Evolutionary conservation across 1,140 invertebrate species (phyloP).

Genomic region (Sweltsa coloradensis): DNA sequence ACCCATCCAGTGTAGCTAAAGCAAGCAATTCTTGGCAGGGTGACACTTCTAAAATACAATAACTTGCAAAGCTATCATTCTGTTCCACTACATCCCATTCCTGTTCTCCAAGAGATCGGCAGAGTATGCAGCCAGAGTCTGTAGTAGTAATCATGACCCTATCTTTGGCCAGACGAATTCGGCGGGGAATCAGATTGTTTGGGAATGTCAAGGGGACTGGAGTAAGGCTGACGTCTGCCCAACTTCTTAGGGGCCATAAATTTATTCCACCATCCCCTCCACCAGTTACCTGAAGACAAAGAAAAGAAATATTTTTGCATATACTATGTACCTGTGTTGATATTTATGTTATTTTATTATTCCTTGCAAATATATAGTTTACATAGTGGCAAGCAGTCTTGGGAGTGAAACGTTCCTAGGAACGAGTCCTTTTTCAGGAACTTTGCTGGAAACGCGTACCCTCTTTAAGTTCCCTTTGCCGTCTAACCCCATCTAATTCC

Average conservation of each 20-base stretch:
- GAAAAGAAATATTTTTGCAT: too few species aligned
- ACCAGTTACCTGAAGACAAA: conserved; percentile 37
- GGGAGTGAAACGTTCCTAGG: too few species aligned
- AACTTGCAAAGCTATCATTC: conserved; percentile 36
- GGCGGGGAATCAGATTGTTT: conserved; percentile 29
- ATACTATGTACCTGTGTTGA: too few species aligned
- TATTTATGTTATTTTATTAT: too few species aligned
- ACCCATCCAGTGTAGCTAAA: conserved; percentile 42
- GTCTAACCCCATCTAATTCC: too few species aligned
- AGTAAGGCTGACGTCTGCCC: conserved; percentile 4
- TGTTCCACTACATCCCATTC: conserved; percentile 20
- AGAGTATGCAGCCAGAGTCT: conserved; percentile 32
- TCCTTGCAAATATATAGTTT: too few species aligned
- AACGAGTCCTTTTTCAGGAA: too few species aligned
- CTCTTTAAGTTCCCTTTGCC: too few species aligned
- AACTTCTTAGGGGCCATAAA: conserved; percentile 35
- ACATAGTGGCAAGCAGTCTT: too few species aligned
- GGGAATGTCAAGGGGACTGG: conserved; percentile 8
- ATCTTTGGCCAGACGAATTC: conserved; percentile 33
- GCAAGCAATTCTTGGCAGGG: conserved; percentile 37
- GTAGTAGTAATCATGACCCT: conserved; percentile 36
- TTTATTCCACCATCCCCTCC: conserved; percentile 53
- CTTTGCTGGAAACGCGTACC: too few species aligned
- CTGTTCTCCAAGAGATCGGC: conserved; percentile 23
- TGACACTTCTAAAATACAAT: conserved; percentile 41